A percentile compares a stretch with the other conserved stretches of the same genome.
Evolutionary conservation across 2,113 vertebrate species (phyloP).

Genomic region (Stigmatopora nigra): DNA sequence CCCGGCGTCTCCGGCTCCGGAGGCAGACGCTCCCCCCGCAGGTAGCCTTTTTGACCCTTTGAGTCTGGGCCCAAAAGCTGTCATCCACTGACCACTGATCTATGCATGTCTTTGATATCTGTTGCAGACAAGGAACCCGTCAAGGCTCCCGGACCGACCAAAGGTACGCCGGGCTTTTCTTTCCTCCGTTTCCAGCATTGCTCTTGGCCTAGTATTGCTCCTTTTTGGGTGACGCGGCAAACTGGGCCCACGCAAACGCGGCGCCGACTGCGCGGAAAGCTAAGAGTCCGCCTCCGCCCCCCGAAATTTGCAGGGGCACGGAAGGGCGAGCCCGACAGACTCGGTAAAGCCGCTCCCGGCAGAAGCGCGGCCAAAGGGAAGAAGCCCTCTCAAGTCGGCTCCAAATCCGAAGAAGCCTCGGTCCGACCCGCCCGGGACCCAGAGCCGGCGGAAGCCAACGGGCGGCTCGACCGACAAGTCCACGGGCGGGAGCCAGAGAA

Average conservation of each 20-base stretch:
- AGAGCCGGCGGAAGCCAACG: constrained; percentile 33
- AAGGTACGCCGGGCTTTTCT: constrained; percentile 71
- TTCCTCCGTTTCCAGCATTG: constrained; percentile 1
- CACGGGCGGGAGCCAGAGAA: constrained; percentile 48
- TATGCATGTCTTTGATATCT: constrained; percentile 43
- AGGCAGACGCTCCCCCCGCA: constrained; percentile 44
- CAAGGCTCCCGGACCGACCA: constrained; percentile 79
- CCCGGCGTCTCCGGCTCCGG: constrained; percentile 9
- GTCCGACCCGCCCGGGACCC: background rate
- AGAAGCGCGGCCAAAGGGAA: too few relatives aligned
- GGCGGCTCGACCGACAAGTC: constrained; percentile 36
- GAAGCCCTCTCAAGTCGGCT: too few relatives aligned
- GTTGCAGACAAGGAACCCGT: constrained; percentile 72
- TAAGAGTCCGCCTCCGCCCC: too few relatives aligned
- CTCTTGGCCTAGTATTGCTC: constrained; percentile 16
- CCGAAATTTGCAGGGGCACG: too few relatives aligned
- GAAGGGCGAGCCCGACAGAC: too few relatives aligned
- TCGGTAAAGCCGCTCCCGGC: too few relatives aligned
- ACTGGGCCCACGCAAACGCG: constrained; percentile 52
- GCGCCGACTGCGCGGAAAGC: constrained; percentile 57
- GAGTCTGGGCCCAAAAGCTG: background rate
- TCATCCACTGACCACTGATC: background rate
- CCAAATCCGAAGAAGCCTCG: background rate
- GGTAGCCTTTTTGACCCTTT: constrained; percentile 45
- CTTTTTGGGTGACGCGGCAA: constrained; percentile 60